A percentile compares a stretch with the other conserved stretches of the same genome.
phyloP scores from a whole-genome alignment of 2,113 vertebrate species.

The Serilophus lunatus region DNA sequence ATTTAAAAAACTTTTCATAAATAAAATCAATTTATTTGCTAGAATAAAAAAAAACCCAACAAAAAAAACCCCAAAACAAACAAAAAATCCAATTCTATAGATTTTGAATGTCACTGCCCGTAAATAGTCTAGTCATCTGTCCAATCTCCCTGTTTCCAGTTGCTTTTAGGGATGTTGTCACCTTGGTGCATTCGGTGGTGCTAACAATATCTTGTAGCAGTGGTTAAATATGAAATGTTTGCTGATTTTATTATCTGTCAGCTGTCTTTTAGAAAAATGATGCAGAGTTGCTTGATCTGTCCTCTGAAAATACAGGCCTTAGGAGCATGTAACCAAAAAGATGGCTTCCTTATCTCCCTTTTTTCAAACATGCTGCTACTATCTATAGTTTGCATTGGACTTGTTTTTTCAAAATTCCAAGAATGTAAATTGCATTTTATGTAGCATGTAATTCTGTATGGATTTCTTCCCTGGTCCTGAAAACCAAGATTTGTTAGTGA shows the following conservation, averaged over 20 bases:
- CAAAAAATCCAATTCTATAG: fast-evolving
- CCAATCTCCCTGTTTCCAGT: background rate
- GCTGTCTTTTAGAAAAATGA: background rate
- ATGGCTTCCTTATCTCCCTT: background rate
- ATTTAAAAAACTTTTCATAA: background rate
- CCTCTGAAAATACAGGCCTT: background rate
- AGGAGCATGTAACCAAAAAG: background rate
- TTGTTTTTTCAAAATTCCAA: background rate
- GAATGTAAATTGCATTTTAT: background rate
- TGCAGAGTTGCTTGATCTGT: background rate
- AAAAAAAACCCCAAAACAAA: too few relatives aligned
- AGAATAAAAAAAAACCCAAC: background rate
- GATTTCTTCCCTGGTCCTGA: background rate
- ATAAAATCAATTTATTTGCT: background rate
- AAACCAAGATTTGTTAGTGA: background rate
- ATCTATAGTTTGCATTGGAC: background rate
- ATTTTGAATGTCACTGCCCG: background rate
- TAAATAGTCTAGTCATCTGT: background rate
- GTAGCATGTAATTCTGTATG: background rate
- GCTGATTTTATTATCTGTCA: background rate
- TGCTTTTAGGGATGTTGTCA: background rate
- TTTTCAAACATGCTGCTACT: background rate
- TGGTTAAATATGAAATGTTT: background rate
- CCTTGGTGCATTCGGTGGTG: background rate
- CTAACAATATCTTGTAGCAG: background rate